These are phyloP conservation scores for Drosophila nigricruria DNA, from an alignment of 2,888 invertebrate genomes.

Conservation along the genomic window DNA sequence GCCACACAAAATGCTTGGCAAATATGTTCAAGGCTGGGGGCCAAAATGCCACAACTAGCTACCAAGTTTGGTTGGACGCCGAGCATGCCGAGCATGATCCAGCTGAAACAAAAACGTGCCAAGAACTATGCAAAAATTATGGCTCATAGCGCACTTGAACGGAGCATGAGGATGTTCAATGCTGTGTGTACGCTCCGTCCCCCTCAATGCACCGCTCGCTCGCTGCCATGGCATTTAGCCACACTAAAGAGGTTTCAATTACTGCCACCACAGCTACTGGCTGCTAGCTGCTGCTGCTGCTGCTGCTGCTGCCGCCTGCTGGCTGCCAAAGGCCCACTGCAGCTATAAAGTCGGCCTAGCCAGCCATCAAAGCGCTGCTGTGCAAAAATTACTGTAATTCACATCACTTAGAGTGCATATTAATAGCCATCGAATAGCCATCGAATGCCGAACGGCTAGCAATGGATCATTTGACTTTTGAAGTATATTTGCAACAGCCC, in stretches of 20 bases:
- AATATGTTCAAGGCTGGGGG: constrained; percentile 70
- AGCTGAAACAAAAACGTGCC: constrained; percentile 65
- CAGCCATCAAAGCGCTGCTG: constrained; percentile 70
- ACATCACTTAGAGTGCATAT: constrained; percentile 83
- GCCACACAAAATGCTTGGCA: constrained; percentile 77
- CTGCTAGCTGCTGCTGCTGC: constrained; percentile 16
- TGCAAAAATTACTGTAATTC: constrained; percentile 83
- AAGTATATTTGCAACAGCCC: constrained; percentile 25
- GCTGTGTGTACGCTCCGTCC: constrained; percentile 2
- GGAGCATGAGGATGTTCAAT: constrained; percentile 51
- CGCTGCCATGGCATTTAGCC: constrained; percentile 72
- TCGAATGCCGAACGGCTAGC: constrained; percentile 52
- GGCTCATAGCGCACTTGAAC: constrained; percentile 73
- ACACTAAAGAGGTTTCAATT: constrained; percentile 81
- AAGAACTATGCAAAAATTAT: constrained; percentile 81
- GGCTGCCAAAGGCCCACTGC: constrained; percentile 52
- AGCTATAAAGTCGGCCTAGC: constrained; percentile 39
- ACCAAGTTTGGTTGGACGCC: constrained; percentile 57
- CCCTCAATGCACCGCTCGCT: constrained; percentile 11
- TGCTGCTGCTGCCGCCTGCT: not conserved
- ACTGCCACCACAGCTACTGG: constrained; percentile 61
- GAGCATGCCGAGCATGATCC: constrained; percentile 53
- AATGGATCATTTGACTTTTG: constrained; percentile 33
- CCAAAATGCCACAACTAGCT: constrained; percentile 64
- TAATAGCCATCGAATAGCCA: constrained; percentile 77